Conservation (phyloP, 2,797 vertebrate species). For the Leptoclinus maculatus region DNA sequence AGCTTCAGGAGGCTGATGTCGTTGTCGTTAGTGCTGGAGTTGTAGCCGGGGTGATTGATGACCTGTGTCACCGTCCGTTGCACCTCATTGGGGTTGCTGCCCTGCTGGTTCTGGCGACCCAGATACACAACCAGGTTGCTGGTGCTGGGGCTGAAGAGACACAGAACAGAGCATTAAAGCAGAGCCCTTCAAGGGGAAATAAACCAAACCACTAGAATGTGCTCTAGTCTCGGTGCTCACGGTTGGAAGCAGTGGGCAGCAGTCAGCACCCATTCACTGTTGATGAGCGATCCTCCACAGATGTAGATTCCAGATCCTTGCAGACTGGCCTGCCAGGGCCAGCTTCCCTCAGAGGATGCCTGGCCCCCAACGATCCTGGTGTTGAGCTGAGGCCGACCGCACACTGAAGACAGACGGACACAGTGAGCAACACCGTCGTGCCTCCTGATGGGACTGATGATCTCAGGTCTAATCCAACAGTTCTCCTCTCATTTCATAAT, state of each 20-base stretch:
- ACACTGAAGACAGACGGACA: constrained; percentile 40
- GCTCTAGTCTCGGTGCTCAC: constrained; percentile 43
- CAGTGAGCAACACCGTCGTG: background rate
- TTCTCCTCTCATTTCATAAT: background rate
- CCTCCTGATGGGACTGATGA: background rate
- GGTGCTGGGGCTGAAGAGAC: accelerated
- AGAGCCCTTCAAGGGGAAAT: background rate
- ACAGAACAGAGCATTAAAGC: background rate
- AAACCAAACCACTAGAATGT: constrained; percentile 30
- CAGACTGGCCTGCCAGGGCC: constrained; percentile 88
- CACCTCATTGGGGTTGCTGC: constrained; percentile 30
- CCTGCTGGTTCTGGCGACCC: constrained; percentile 36
- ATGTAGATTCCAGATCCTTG: constrained; percentile 34
- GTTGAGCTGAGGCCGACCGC: constrained; percentile 41
- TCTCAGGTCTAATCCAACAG: background rate
- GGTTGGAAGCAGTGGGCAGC: constrained; percentile 72
- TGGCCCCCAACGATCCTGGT: constrained; percentile 67
- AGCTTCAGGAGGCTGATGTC: constrained; percentile 71
- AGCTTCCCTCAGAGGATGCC: constrained; percentile 66
- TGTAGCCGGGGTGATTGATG: constrained; percentile 39
- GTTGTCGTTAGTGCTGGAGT: accelerated
- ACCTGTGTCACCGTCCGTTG: background rate
- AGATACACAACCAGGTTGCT: background rate
- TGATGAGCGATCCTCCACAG: constrained; percentile 86
- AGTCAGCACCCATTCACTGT: constrained; percentile 70